Base-by-base conservation (phyloP, 2,888 invertebrate genomes). In the Drosophila barbarae region DNA sequence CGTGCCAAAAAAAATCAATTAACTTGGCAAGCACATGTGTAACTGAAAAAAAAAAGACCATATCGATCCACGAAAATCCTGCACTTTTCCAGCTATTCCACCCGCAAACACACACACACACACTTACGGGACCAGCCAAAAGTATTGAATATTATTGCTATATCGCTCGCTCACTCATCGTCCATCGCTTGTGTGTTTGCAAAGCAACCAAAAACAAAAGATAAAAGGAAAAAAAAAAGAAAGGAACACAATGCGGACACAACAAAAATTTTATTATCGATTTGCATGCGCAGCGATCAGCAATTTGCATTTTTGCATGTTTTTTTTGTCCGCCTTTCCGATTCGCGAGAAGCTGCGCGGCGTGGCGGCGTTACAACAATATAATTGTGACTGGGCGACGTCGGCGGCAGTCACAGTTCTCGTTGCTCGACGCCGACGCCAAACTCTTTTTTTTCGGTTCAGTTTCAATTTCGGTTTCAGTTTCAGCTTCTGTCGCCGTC, bases 1-100 rank as follows among this genome's bases (percentile, higher is more conserved):
- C 68, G 68, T 70, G 72, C 61, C 53, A 71, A 74, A 49, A 58
- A 79, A 78, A 78, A 78, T 83, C 77, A 83, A 78, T 78, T 83
- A 76, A 77, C 61, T 53, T 38, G 36, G 38, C 61, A 70, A 77
- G 66, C 80, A 78, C 77, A 83, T 79, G 83, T 76, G 68, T 63
- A 77, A 66, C 59, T 36, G n/a, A 23, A 21, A 49, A 36, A 69
- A 67, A 66, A 66, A 55, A 59, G 54, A 32, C 49, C 42, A 58
- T 50, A 58, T 70, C 15, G 56, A 55, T 56, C 53, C 39, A 51
- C 38, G 13, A 26, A 32, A 18, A 52, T 64, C 36, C 26, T 39
- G 39, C 44, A 52, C 41, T 47, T 55, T 35, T 42, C 21, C 52
- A 47, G 42, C 36, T 50, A 32, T 49, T 52, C 21, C 57, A 49